Conservation (phyloP, 2,797 vertebrate genomes). For the Micrastur ruficollis region DNA sequence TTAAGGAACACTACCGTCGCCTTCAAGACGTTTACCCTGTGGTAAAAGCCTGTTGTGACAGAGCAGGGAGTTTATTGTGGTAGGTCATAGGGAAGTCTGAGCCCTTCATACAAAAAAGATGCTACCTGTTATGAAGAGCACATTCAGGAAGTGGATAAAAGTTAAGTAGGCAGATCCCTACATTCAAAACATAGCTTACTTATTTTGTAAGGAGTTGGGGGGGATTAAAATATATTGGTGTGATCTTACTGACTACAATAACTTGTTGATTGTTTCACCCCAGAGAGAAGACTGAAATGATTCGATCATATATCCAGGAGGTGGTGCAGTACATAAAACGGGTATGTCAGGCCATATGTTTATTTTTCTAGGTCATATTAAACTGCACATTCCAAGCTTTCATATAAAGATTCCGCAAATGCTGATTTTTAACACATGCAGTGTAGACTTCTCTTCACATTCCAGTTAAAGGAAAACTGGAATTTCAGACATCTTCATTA, state of each 20-base stretch:
- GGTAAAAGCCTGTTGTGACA: background rate
- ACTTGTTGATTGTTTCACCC: constrained; percentile 6
- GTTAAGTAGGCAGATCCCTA: background rate
- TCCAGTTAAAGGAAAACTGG: background rate
- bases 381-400: background rate
- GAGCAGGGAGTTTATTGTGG: background rate
- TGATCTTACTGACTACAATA: background rate
- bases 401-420: background rate
- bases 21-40: accelerated
- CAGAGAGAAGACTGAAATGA: constrained; percentile 98
- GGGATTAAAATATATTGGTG: background rate
- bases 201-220: background rate
- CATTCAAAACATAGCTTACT: background rate
- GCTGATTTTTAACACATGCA: background rate
- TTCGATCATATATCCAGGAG: constrained; percentile 93
- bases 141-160: accelerated
- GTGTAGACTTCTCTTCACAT: background rate
- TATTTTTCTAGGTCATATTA: background rate
- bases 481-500: background rate
- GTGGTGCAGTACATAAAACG: constrained; percentile 97
- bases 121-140: background rate
- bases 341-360: constrained; percentile 73
- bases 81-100: background rate
- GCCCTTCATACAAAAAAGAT: accelerated
- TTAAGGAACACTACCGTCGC: background rate